Base-by-base conservation (phyloP, 1,140 invertebrate species). In the Hyles vespertilio region DNA sequence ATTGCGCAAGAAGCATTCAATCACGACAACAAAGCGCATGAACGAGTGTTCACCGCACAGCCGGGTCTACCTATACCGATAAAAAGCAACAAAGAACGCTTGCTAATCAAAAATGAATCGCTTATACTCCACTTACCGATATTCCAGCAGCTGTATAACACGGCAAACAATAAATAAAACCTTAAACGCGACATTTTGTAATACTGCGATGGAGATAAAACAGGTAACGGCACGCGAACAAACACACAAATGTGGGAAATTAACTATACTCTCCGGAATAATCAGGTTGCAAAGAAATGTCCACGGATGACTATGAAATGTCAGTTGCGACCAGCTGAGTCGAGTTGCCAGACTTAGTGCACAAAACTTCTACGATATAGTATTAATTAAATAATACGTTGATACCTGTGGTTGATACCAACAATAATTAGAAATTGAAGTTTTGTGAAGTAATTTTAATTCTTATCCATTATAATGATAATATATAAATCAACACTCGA, bases 31-130 rank as follows among this genome's bases (percentile, higher is more conserved):
- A 66, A 61, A 62, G 64, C 56, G 56, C 9, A 52, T 47, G 48
- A 65, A 53, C 51, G 40, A 52, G 43, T 56, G 47, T 43, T 51
- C 55, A 36, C 56, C 34, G 47, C 36, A 22, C 11, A 7, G 9
- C 11, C 55, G 58, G 22, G 3, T 51, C 47, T 32, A 71, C 61
- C 64, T 66, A 56, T 32, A 69, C 67, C 72, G 72, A 70, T 79
- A 81, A 78, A 79, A 75, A 77, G 72, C 63, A 82, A 84, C 78
- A 82, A 84, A 82, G 79, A 80, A 77, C 60, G 22, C 59, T 74
- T 63, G 63, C 9, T 34, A 34, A 2, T 10, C 59, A 66, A 73
- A 61, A 80, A 53, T 51, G 58, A 69, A 67, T 58, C 57, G 47
- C 57, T 59, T 67, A 49, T 70, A 66, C 33, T 34, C 9, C 45